These are phyloP conservation scores for Cetoscarus ocellatus DNA, from an alignment of 2,797 vertebrate genomes.

Conservation along the genomic window DNA sequence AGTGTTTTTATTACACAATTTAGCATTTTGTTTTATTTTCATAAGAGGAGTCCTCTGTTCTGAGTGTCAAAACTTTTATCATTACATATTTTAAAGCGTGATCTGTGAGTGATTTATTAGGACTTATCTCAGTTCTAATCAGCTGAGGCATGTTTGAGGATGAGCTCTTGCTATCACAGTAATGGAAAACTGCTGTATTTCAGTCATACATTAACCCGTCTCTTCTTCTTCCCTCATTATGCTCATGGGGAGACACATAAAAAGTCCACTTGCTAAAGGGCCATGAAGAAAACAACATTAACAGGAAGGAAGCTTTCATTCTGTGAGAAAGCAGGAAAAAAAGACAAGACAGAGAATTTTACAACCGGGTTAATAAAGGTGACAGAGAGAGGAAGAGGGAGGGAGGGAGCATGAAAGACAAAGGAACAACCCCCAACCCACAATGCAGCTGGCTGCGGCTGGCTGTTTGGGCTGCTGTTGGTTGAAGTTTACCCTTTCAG, in stretches of 20 bases:
- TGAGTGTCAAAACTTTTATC: no score
- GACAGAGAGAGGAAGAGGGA: slow-evolving; percentile 67
- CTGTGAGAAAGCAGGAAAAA: slow-evolving; percentile 57
- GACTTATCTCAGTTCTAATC: no score
- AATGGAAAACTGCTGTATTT: slow-evolving; percentile 49
- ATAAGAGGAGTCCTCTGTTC: no score
- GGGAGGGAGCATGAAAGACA: slow-evolving; percentile 60
- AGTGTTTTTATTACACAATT: no score
- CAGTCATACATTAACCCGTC: slow-evolving; percentile 64
- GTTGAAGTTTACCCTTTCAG: slow-evolving; percentile 38
- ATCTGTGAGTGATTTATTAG: no score
- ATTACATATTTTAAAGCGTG: no score
- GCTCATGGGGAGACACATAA: slow-evolving; percentile 59
- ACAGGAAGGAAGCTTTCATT: slow-evolving; percentile 83
- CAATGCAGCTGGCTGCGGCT: slow-evolving; percentile 59
- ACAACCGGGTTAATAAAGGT: slow-evolving; percentile 78
- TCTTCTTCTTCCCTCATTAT: slow-evolving; percentile 58
- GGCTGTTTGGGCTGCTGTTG: neutral
- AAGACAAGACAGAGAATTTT: slow-evolving; percentile 72
- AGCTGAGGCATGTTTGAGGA: slow-evolving; percentile 1
- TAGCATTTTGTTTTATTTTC: no score
- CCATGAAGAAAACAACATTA: slow-evolving; percentile 67
- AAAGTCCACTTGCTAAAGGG: slow-evolving; percentile 71
- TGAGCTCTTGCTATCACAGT: slow-evolving; percentile 22
- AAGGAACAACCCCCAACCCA: slow-evolving; percentile 68